A percentile compares a stretch with the other conserved stretches of the same genome.
Conservation (phyloP, 2,797 vertebrate species). For the Scleropages formosus region DNA sequence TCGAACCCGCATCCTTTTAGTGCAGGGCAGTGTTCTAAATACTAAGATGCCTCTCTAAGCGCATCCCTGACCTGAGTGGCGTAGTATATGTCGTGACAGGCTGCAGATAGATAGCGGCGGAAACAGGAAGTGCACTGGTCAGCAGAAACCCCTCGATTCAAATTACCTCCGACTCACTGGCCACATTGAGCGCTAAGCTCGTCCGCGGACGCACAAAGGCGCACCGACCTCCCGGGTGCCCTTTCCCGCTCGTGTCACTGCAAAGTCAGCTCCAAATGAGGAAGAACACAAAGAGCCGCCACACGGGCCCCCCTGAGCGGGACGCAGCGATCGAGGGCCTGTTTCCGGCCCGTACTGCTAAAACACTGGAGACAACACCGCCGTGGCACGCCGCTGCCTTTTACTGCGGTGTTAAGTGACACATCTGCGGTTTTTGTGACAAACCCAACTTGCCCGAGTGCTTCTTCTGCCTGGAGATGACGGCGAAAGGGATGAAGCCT, state of each 20-base stretch:
- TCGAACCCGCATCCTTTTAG: too few species aligned
- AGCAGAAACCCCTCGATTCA: conserved; percentile 83
- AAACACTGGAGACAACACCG: too few species aligned
- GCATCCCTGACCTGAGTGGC: conserved; percentile 29
- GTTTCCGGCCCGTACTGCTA: neutral
- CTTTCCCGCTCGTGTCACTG: conserved; percentile 65
- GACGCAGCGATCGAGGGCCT: neutral
- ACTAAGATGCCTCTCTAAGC: neutral
- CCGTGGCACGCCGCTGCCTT: too few species aligned
- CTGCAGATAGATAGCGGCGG: conserved; percentile 46
- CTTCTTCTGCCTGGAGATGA: too few species aligned
- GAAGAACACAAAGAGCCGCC: neutral
- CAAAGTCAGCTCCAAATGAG: conserved; percentile 55
- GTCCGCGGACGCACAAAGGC: conserved; percentile 72
- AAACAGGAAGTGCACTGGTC: conserved; percentile 69
- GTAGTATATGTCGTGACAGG: conserved; percentile 35
- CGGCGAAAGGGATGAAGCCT: too few species aligned
- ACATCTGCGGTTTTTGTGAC: too few species aligned
- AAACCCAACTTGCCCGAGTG: too few species aligned
- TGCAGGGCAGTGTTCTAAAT: too few species aligned
- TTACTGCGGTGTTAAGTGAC: too few species aligned
- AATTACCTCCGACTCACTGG: conserved; percentile 92
- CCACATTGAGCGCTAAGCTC: conserved; percentile 77
- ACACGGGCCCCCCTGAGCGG: neutral
- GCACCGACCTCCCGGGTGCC: conserved; percentile 67